Conservation (phyloP, 1,140 invertebrate species). For the Gonioctena quinquepunctata region DNA sequence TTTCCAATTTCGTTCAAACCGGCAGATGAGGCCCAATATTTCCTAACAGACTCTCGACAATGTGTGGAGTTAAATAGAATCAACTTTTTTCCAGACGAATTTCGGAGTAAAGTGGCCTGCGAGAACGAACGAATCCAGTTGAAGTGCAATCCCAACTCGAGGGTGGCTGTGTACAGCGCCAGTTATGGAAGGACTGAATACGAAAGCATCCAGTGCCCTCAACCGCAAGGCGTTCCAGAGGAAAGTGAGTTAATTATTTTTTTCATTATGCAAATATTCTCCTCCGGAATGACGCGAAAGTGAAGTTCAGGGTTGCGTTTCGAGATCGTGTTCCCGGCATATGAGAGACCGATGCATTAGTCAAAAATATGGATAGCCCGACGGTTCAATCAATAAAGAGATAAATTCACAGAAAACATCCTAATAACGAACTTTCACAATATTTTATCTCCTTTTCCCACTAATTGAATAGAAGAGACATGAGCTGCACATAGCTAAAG, state of each 20-base stretch:
- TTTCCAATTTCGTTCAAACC: not conserved
- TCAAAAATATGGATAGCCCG: too few species aligned
- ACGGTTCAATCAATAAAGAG: too few species aligned
- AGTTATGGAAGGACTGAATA: conserved; percentile 87
- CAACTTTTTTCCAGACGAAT: conserved; percentile 72
- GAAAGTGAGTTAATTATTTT: conserved; percentile 72
- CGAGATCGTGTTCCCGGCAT: not conserved
- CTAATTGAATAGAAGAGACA: too few species aligned
- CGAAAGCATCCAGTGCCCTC: conserved; percentile 86
- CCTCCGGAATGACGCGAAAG: not conserved
- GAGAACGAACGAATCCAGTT: conserved; percentile 85
- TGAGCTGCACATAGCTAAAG: too few species aligned
- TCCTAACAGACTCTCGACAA: not conserved
- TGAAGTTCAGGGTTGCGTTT: not conserved
- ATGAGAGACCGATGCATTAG: too few species aligned
- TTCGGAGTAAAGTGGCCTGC: conserved; percentile 87
- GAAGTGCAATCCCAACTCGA: conserved; percentile 77
- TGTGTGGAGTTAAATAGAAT: conserved; percentile 9
- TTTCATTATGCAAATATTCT: conserved; percentile 7
- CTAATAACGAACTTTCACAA: too few species aligned
- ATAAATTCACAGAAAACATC: too few species aligned
- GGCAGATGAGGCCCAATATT: not conserved
- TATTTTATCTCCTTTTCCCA: too few species aligned
- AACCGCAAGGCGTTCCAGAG: conserved; percentile 80
- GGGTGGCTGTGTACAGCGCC: conserved; percentile 89